Conservation (phyloP, 92 coral and sea anemone species). For the Epizoanthus ramosus region DNA sequence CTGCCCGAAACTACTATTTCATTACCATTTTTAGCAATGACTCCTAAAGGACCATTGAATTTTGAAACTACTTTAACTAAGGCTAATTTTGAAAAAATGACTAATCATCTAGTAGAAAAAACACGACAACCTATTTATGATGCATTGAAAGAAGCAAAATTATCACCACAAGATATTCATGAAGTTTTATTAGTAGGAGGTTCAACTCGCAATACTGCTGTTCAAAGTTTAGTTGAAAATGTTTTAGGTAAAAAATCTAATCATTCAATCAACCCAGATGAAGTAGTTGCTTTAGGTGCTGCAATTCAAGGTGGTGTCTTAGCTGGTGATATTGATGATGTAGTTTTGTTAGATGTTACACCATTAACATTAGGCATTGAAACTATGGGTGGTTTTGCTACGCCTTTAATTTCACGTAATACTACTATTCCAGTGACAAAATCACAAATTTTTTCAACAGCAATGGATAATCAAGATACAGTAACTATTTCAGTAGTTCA, state of each 20-base stretch:
- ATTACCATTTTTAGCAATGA: conserved; percentile 6
- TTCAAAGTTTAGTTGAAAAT: background rate
- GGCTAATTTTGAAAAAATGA: background rate
- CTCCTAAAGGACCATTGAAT: background rate
- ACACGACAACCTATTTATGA: background rate
- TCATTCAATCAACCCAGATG: conserved; percentile 17
- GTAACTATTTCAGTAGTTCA: no score
- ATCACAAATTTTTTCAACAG: conserved; percentile 10
- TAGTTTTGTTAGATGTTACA: conserved; percentile 33
- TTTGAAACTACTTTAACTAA: background rate
- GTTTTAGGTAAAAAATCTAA: background rate
- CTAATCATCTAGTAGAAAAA: background rate
- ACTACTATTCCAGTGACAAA: conserved; percentile 9
- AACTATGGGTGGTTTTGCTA: conserved; percentile 1
- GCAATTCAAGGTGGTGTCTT: conserved; percentile 30
- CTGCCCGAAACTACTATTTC: background rate
- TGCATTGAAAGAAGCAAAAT: background rate
- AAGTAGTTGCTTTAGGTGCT: conserved; percentile 39
- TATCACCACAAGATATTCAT: background rate
- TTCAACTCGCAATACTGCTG: background rate
- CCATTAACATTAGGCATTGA: conserved; percentile 22
- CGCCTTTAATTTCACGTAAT: conserved; percentile 11
- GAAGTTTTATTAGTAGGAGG: conserved; percentile 3
- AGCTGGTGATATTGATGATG: background rate
- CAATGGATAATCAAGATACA: conserved; percentile 19